Percentiles rank a stretch among this genome's conserved stretches.
These are phyloP conservation scores for Tachystola acroxantha DNA, from an alignment of 2,888 invertebrate genomes.

Conservation along the genomic window DNA sequence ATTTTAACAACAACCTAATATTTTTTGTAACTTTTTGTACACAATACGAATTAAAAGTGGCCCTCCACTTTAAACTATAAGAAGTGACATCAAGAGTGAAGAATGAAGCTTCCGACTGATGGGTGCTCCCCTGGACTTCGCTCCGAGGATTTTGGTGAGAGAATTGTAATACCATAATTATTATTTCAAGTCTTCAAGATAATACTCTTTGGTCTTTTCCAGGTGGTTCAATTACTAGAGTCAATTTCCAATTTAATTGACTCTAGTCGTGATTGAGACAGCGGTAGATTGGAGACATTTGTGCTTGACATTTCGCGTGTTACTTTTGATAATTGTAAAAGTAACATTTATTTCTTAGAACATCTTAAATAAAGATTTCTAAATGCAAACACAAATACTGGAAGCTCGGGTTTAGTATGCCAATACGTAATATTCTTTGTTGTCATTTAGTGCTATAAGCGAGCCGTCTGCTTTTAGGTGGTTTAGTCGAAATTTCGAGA, in stretches of 20 bases:
- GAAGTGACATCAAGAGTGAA: slow-evolving; percentile 9
- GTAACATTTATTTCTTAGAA: not conserved
- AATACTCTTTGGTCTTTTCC: slow-evolving; percentile 67
- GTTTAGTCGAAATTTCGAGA: slow-evolving; percentile 15
- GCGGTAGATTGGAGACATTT: slow-evolving; percentile 13
- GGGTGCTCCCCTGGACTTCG: slow-evolving; percentile 10
- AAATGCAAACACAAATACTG: slow-evolving; percentile 28
- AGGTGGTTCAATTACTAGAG: slow-evolving; percentile 28
- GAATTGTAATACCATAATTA: slow-evolving; percentile 17
- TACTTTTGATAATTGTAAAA: not conserved
- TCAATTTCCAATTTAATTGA: slow-evolving; percentile 7
- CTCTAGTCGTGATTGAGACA: slow-evolving; percentile 10
- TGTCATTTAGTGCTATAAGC: slow-evolving; percentile 29
- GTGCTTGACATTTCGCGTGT: slow-evolving; percentile 1
- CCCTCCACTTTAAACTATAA: slow-evolving; percentile 8
- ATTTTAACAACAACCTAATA: no score
- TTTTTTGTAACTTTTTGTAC: no score
- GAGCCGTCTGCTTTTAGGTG: slow-evolving; percentile 33
- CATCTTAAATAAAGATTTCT: not conserved
- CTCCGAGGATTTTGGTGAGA: slow-evolving; percentile 37
- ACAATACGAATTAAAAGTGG: no score
- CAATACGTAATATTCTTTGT: slow-evolving; percentile 25
- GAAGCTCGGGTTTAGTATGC: slow-evolving; percentile 53
- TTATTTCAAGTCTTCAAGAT: slow-evolving; percentile 41
- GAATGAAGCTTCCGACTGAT: not conserved